A percentile compares a stretch with the other conserved stretches of the same genome.
These are phyloP conservation scores for Dioctria rufipes DNA, from an alignment of 2,888 invertebrate species.

Conservation along the genomic window DNA sequence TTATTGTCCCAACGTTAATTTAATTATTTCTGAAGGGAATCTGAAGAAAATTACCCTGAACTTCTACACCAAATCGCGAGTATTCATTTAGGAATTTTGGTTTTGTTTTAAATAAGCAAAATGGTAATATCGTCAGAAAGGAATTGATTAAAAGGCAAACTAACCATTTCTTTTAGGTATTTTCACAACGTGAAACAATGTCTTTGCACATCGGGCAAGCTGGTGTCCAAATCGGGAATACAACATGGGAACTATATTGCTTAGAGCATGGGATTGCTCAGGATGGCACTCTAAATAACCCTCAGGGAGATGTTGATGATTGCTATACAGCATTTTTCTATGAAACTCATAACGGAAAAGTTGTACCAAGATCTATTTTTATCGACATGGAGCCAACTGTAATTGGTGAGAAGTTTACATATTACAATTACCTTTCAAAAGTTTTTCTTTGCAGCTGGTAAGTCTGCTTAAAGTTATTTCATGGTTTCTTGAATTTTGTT, in stretches of 20 bases:
- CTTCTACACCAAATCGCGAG: neutral
- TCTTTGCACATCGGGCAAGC: conserved; percentile 88
- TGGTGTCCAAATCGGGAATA: conserved; percentile 85
- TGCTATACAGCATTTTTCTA: conserved; percentile 82
- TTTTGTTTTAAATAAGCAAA: neutral
- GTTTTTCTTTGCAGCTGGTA: too few relatives aligned
- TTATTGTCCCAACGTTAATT: neutral
- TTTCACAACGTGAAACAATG: conserved; percentile 80
- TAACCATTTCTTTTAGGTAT: conserved; percentile 56
- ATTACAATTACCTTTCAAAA: neutral
- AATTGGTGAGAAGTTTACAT: conserved; percentile 74
- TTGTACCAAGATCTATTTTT: conserved; percentile 89
- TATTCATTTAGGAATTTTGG: neutral
- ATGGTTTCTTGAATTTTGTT: too few relatives aligned
- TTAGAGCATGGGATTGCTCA: conserved; percentile 84
- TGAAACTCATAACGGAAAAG: conserved; percentile 87
- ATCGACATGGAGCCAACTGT: conserved; percentile 93
- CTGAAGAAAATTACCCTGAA: neutral
- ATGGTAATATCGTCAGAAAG: neutral
- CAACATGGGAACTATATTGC: conserved; percentile 86
- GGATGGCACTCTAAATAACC: conserved; percentile 75
- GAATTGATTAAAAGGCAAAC: neutral
- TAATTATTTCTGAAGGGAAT: neutral
- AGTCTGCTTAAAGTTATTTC: too few relatives aligned
- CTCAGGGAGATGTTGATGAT: conserved; percentile 69